Base-by-base conservation (phyloP, 2,797 vertebrate species). In the Melanotaenia boesemani region DNA sequence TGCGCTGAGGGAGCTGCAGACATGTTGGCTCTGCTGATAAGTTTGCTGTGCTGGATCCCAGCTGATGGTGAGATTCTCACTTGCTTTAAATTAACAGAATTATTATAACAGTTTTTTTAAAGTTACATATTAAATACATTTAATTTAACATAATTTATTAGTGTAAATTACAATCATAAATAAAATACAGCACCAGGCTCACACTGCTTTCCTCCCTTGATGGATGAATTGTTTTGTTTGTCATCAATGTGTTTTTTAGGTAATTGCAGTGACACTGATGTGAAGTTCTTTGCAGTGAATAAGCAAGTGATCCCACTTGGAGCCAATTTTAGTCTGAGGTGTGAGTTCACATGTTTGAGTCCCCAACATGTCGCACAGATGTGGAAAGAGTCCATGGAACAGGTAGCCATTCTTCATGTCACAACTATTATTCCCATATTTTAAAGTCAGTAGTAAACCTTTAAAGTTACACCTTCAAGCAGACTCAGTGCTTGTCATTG, bases 331-430 rank as follows among this genome's bases (percentile, higher is more conserved):
- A 67, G 3, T 0, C 46, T 86, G 52, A 76, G 8, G 46, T 88
- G 86, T 77, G 46, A 63, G 9, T 83, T 88, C 32, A 70, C 10
- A 5, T 85, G 80, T 74, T 77, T 85, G 36, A 36, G 10, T 30
- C 4, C 36, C 2, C 12, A 26, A 2, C 73, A 86, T 30, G 9
- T 69, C 0, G 70, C 73, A 5, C 80, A 84, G 80, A 44, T 88
- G 63, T 81, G 77, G 76, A 83, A 30, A 41, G 1, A 60, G 2
- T 16, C 0, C 8, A 1, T 0, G 6, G 2, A 34, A 6, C 11
- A 72, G 76, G 75, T 70, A 73, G 2, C 32, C 12, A 52, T n/a
- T n/a, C n/a, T n/a, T n/a, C n/a, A n/a, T n/a, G n/a, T n/a, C n/a
- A n/a, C n/a, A n/a, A n/a, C n/a, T n/a, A n/a, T n/a, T n/a, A n/a